Evolutionary conservation across 1,140 invertebrate species (phyloP).

Genomic region (Dinothrombium tinctorium): DNA sequence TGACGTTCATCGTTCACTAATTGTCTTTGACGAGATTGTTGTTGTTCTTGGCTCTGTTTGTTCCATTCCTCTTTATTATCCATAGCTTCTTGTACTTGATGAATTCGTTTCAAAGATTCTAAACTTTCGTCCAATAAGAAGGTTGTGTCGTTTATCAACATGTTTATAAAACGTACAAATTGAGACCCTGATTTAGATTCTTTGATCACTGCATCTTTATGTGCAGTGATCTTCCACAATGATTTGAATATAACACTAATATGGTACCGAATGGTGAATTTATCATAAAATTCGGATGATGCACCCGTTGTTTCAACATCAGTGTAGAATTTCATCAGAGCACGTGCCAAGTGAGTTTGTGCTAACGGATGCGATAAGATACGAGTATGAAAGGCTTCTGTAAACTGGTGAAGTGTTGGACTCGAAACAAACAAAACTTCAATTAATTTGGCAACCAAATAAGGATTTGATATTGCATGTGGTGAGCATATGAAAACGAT

Average conservation of each 20-base stretch:
- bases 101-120: constrained; percentile 27
- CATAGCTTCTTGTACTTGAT: constrained; percentile 24
- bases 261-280: constrained; percentile 81
- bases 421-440: constrained; percentile 52
- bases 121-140: constrained; percentile 77
- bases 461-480: constrained; percentile 65
- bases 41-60: constrained; percentile 41
- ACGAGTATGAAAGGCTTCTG: constrained; percentile 31
- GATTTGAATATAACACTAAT: constrained; percentile 86
- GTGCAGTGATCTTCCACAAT: constrained; percentile 50
- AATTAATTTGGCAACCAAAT: constrained; percentile 64
- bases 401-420: constrained; percentile 45
- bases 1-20: constrained; percentile 71
- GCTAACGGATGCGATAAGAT: constrained; percentile 68
- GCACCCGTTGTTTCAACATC: constrained; percentile 93
- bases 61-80: constrained; percentile 29
- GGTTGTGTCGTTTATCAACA: constrained; percentile 86
- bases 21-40: constrained; percentile 46
- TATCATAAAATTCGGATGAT: constrained; percentile 85
- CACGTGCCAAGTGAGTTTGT: constrained; percentile 49
- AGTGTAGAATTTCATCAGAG: constrained; percentile 92
- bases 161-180: constrained; percentile 76
- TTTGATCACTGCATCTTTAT: constrained; percentile 47
- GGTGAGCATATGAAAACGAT: constrained; percentile 46
- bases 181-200: constrained; percentile 66